Percentiles rank a stretch among this genome's conserved stretches.
These are phyloP conservation scores for Pseudomyrmex pallidus DNA, from an alignment of 1,140 invertebrate species.

Conservation along the genomic window DNA sequence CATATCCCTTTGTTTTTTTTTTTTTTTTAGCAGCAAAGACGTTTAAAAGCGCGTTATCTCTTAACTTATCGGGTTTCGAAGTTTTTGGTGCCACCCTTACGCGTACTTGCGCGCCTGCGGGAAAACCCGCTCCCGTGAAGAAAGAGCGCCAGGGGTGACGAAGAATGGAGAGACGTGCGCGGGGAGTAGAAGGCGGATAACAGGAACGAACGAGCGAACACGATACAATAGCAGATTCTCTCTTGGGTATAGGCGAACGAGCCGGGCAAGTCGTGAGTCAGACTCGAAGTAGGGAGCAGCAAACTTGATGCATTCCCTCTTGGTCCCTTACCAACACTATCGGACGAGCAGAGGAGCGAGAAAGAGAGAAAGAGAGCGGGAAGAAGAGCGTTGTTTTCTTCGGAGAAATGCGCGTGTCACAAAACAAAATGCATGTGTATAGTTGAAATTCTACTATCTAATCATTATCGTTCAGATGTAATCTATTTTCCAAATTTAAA, in stretches of 20 bases:
- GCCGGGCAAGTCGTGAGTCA: conserved; percentile 68
- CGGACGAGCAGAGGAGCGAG: conserved; percentile 24
- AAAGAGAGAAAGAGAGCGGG: background rate
- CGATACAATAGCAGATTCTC: conserved; percentile 69
- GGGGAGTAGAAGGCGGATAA: background rate
- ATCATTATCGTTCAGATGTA: background rate
- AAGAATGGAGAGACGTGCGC: background rate
- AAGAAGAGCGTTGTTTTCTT: conserved; percentile 56
- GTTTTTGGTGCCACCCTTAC: background rate
- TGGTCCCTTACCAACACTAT: conserved; percentile 61
- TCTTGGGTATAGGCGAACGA: conserved; percentile 50
- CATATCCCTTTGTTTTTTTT: background rate
- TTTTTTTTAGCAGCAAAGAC: background rate
- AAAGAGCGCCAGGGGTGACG: conserved; percentile 12
- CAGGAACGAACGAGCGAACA: conserved; percentile 47
- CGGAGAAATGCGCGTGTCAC: conserved; percentile 39
- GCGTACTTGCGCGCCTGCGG: background rate
- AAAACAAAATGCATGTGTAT: background rate
- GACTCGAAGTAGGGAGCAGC: conserved; percentile 59
- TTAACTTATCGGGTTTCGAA: background rate
- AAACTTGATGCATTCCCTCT: conserved; percentile 72
- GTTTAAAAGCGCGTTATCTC: background rate
- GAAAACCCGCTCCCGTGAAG: conserved; percentile 10
- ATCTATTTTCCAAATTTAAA: background rate
- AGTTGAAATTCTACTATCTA: too few species aligned